These are phyloP conservation scores for Cygnus atratus DNA, from an alignment of 2,113 vertebrate species.

Conservation along the genomic window DNA sequence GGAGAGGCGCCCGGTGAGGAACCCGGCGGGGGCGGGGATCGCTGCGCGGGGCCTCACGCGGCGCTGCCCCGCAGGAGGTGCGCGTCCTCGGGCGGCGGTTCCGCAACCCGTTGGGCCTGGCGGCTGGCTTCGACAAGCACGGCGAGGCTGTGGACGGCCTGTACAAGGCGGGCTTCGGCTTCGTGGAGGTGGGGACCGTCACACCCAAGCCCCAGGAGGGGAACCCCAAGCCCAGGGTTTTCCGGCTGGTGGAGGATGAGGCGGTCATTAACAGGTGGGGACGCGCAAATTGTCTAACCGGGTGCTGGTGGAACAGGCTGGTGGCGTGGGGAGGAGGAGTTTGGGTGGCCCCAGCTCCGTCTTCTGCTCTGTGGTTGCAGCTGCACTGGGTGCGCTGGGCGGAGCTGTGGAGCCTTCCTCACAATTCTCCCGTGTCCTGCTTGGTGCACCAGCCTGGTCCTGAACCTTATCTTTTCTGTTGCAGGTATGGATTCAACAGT, in stretches of 20 bases:
- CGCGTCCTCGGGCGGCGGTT: conserved; percentile 85
- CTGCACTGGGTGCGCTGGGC: background rate
- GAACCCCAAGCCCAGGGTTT: conserved; percentile 91
- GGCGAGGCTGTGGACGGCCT: conserved; percentile 92
- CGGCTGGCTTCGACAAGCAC: conserved; percentile 95
- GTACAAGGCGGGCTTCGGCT: conserved; percentile 92
- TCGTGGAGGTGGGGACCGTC: conserved; percentile 94
- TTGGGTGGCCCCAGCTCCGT: fast-evolving
- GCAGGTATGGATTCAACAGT: conserved; percentile 97
- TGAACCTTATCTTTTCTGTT: background rate
- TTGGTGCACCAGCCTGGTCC: background rate
- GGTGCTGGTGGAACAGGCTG: fast-evolving
- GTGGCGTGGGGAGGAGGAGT: too few species aligned
- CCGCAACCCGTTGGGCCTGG: conserved; percentile 90
- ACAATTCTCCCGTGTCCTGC: too few species aligned
- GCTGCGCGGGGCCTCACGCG: background rate
- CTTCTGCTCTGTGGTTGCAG: background rate
- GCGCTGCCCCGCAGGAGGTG: conserved; percentile 79
- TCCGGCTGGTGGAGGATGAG: conserved; percentile 84
- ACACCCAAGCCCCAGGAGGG: conserved; percentile 93
- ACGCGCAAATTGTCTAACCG: fast-evolving
- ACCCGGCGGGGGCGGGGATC: fast-evolving
- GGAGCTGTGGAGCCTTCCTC: background rate
- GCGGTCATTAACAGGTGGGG: conserved; percentile 92
- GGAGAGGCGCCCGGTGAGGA: fast-evolving